Percentiles rank a stretch among this genome's conserved stretches.
Conservation (phyloP, 2,888 invertebrate species). For the Caenorhabditis afra region DNA sequence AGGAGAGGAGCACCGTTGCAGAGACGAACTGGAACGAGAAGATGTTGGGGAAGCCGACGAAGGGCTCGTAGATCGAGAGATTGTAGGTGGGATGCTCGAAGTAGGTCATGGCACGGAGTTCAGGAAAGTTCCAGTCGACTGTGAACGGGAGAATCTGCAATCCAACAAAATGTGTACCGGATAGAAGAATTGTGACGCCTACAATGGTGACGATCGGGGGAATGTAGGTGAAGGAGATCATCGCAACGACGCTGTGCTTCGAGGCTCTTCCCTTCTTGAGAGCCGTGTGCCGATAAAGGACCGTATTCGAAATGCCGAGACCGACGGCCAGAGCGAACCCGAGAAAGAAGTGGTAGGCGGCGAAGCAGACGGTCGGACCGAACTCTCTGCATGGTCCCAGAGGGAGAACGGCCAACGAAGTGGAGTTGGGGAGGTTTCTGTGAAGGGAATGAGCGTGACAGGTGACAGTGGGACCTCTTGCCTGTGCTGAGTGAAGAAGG, state of each 20-base stretch:
- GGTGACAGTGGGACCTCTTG: not conserved
- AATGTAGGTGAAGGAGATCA: slow-evolving; percentile 33
- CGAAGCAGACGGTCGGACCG: slow-evolving; percentile 29
- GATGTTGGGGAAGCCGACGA: slow-evolving; percentile 28
- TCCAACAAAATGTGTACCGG: not conserved
- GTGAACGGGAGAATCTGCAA: slow-evolving; percentile 50
- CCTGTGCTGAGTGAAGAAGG: slow-evolving; percentile 46
- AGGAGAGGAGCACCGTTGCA: slow-evolving; percentile 22
- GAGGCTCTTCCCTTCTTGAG: slow-evolving; percentile 17
- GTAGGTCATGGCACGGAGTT: slow-evolving; percentile 22
- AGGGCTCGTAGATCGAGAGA: slow-evolving; percentile 27
- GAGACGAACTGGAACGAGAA: slow-evolving; percentile 38
- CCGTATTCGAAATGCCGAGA: slow-evolving; percentile 45
- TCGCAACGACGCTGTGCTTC: slow-evolving; percentile 11
- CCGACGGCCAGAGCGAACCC: slow-evolving; percentile 37
- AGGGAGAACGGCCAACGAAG: slow-evolving; percentile 26
- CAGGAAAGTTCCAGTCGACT: slow-evolving; percentile 25
- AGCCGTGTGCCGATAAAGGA: slow-evolving; percentile 23
- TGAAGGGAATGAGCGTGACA: too few species aligned
- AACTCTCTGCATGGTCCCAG: slow-evolving; percentile 27
- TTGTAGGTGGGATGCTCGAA: slow-evolving; percentile 42
- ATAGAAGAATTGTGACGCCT: too few species aligned
- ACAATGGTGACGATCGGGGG: slow-evolving; percentile 33
- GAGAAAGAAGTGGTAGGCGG: slow-evolving; percentile 45
- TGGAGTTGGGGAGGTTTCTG: slow-evolving; percentile 35